Evolutionary conservation across 30 jellyfish, hydroid and myxozoan genomes (phyloP), one percentile per base, ranked within the genome.

Genomic region (Rhopilema esculentum): DNA sequence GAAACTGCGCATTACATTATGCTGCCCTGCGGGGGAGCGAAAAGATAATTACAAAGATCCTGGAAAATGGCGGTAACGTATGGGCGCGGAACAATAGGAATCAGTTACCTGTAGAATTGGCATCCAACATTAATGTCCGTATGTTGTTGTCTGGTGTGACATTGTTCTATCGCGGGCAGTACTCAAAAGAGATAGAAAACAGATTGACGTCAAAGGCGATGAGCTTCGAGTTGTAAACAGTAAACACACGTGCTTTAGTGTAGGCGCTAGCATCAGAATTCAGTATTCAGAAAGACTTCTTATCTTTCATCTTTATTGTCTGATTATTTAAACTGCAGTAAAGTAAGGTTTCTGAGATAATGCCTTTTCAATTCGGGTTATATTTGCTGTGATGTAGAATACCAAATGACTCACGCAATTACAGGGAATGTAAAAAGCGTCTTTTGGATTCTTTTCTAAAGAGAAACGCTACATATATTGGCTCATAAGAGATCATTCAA

Each of bases 21-120:
- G 93, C 93, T n/a, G 93, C 93, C 12, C 49, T 51, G 53, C 83
- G 87, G 66, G 93, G 93, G 24, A 72, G 84, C 68, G 93, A 84
- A 63, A 67, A 48, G 27, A 72, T 84, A 30, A 48, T 84, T 18
- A 84, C 77, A 26, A 86, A 84, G 64, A 84, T 84, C 16, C 69
- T 84, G 8, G 93, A 84, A 24, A 27, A 84, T 50, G 93, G 93
- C 23, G 93, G 93, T 23, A 84, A 79, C 57, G 93, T 84, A 4
- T 84, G 93, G 93, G 66, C 75, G 26, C 62, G 87, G 29, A 84
- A 84, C 67, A 57, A 33, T 23, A 30, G 49, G 0, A 84, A 84
- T 65, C 87, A 84, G 82, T 73, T 84, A 18, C 93, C 93, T 20
- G 93, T 84, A 16, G 93, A 84, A 53, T 16, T 84, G 27, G 93